Evolutionary conservation across 2,113 vertebrate genomes (phyloP), one percentile per base, ranked within the genome.

Genomic region (Phycodurus eques): DNA sequence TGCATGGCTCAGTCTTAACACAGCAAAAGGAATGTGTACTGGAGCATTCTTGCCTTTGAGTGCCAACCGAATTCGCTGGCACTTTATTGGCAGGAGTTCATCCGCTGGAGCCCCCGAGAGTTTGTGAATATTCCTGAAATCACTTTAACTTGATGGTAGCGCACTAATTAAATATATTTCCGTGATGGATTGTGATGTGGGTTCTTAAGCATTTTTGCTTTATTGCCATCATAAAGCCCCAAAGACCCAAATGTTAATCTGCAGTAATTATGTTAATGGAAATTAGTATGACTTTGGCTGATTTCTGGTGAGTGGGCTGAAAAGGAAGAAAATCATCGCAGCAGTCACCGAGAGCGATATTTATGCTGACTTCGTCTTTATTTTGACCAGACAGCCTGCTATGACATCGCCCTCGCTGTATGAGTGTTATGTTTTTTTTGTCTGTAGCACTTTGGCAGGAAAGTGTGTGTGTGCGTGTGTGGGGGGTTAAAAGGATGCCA

Each of bases 211-310:
- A 68, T 83, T 85, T 81, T 70, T 64, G 46, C 73, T 83, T 83
- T 76, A 75, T 76, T 76, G 82, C 75, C 81, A 73, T 74, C 80
- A 73, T 79, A 74, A 75, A 79, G 64, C 68, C 75, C 1, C 63
- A 22, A 47, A 77, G 74, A 87, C 67, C 79, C 67, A 79, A 85
- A 86, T 85, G 83, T 85, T 88, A 74, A 87, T 90, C 85, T 85
- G 73, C 73, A 82, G 72, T 80, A 85, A 86, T 90, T 88, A 86
- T 80, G 79, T 78, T 88, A 87, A 88, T 90, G 74, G 74, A 39
- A 76, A 82, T 86, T 86, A 88, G 79, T 83, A 88, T 86, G 85
- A 88, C 87, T 85, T 85, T 78, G 74, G 74, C 79, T 60, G 62
- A 75, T 71, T 74, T 70, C 70, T 77, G 72, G 77, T 66, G 72